Base-by-base conservation (phyloP, 2,888 invertebrate genomes). In the Caenorhabditis angaria region DNA sequence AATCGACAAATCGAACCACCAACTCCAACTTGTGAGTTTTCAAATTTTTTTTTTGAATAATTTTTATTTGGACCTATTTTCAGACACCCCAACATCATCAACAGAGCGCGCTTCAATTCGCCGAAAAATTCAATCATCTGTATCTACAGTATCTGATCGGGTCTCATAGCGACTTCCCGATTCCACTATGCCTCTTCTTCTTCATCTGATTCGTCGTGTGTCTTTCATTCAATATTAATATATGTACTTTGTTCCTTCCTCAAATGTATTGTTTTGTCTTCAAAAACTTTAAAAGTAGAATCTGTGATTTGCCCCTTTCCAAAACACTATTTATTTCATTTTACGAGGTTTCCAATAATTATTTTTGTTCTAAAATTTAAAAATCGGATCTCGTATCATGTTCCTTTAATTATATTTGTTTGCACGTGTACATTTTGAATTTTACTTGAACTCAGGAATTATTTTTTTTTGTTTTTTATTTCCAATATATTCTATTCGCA, bases 141-240 rank as follows among this genome's bases (percentile, higher is more conserved):
- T 67, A 6, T 74, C 74, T 5, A 74, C 74, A 2, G 70, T 70
- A n/a, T 74, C 69, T 28, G 74, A 73, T 65, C 65, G 59, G 12
- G 55, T 27, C 41, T 41, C 41, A 14, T 41, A 41, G 41, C 41
- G 8, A 41, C n/a, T n/a, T 12, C 10, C 10, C 41, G 8, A 41
- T 18, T 14, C 41, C 41, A 2, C 41, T 18, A 12, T 2, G 14
- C 14, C 18, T 14, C 41, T 14, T 10, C 41, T 41, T 41, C 41
- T 14, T 14, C 3, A 41, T 14, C 18, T 14, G 5, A 41, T 18
- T 41, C 18, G 41, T 41, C 41, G 18, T 14, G 10, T 41, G 41
- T 41, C 41, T 41, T 41, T 41, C 41, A 32, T 32, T 32, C 32
- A n/a, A n/a, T n/a, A n/a, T n/a, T n/a, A 32, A 32, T 8, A 32